Percentiles rank a stretch among this genome's conserved stretches.
Conservation (phyloP, 2,113 vertebrate genomes). For the Ailurus styani region DNA sequence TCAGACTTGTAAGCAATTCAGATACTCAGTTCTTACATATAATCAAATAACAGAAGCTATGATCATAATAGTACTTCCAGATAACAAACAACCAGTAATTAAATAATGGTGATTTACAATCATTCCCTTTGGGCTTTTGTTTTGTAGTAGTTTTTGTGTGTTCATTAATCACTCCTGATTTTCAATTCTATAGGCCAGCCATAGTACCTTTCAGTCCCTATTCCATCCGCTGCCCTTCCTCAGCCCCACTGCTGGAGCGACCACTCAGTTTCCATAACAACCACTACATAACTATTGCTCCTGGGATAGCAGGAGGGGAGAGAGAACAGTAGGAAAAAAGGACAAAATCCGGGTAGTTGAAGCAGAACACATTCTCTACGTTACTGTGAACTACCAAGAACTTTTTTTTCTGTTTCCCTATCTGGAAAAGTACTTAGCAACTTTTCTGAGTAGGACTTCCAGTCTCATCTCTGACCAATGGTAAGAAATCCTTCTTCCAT, state of each 20-base stretch:
- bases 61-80: neutral
- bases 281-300: constrained; percentile 2
- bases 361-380: neutral
- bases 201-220: neutral
- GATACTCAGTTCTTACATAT: neutral
- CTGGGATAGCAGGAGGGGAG: neutral
- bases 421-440: constrained; percentile 9
- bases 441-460: neutral
- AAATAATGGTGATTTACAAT: neutral
- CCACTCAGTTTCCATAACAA: constrained; percentile 62
- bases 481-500: neutral
- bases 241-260: neutral
- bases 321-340: neutral
- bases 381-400: neutral
- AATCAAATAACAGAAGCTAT: neutral
- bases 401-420: constrained; percentile 23
- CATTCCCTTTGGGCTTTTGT: neutral
- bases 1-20: neutral
- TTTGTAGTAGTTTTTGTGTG: neutral
- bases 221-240: neutral
- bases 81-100: neutral
- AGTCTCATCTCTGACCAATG: neutral
- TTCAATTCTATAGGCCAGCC: neutral
- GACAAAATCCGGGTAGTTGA: neutral
- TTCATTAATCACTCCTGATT: neutral